Percentiles rank a stretch among this genome's conserved stretches.
These are phyloP conservation scores for Drosophila dunni DNA, from an alignment of 1,140 invertebrate species.

Conservation along the genomic window DNA sequence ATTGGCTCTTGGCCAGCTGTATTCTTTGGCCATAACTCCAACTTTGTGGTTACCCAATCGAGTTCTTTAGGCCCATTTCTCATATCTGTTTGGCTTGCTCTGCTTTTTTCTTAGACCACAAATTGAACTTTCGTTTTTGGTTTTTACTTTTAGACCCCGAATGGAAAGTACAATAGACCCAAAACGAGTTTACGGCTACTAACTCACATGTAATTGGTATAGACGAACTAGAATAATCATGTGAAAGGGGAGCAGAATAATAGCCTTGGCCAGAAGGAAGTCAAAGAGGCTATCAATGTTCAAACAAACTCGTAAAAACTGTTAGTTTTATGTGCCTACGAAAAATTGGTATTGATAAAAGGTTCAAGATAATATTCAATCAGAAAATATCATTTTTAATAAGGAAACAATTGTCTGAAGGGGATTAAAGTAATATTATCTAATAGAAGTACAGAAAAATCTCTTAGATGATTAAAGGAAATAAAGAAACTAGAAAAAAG, in stretches of 20 bases:
- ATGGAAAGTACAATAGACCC: slow-evolving; percentile 59
- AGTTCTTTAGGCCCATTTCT: slow-evolving; percentile 40
- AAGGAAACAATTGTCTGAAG: neutral
- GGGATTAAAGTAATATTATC: neutral
- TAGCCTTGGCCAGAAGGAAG: slow-evolving; percentile 28
- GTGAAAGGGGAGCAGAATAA: slow-evolving; percentile 26
- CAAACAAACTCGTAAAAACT: slow-evolving; percentile 23
- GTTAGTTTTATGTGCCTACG: neutral
- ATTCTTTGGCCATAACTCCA: neutral
- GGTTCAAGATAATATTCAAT: slow-evolving; percentile 1
- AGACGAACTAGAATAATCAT: slow-evolving; percentile 42
- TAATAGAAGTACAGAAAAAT: neutral
- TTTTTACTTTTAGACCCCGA: slow-evolving; percentile 66
- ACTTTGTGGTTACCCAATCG: slow-evolving; percentile 26
- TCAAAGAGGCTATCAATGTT: slow-evolving; percentile 19
- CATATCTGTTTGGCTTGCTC: slow-evolving; percentile 9
- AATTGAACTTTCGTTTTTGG: slow-evolving; percentile 75
- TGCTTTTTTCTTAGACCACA: slow-evolving; percentile 35
- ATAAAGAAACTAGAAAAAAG: too few relatives aligned
- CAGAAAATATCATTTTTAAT: neutral
- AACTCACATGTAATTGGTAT: slow-evolving; percentile 32
- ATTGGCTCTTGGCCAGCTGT: slow-evolving; percentile 26
- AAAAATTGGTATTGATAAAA: neutral
- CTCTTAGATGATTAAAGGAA: neutral
- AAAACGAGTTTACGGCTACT: slow-evolving; percentile 37